A percentile compares a stretch with the other conserved stretches of the same genome.
These are phyloP conservation scores for Otis tarda DNA, from an alignment of 2,113 vertebrate species.

Conservation along the genomic window DNA sequence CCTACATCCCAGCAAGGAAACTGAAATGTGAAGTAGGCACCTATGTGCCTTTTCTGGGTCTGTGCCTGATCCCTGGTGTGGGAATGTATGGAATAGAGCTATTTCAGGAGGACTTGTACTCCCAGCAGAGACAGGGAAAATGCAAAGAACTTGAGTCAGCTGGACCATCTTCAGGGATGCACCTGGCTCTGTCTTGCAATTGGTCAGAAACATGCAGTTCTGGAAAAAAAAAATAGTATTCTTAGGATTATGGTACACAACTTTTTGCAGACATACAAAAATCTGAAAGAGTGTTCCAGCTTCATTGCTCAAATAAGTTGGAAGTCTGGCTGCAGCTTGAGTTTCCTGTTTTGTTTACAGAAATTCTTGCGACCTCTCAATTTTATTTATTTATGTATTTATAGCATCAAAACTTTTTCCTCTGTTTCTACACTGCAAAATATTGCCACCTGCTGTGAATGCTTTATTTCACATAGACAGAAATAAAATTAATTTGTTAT, in stretches of 20 bases:
- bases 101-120: neutral
- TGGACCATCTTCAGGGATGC: neutral
- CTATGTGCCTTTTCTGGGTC: neutral
- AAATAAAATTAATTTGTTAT: neutral
- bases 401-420: neutral
- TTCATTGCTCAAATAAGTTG: neutral
- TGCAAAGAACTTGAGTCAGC: neutral
- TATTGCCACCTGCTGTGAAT: neutral
- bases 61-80: neutral
- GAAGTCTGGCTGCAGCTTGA: neutral
- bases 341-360: neutral
- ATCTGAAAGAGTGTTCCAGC: neutral
- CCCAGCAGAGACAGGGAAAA: neutral
- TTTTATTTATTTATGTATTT: neutral
- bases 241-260: rapidly evolving
- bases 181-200: neutral
- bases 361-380: neutral
- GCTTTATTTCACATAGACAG: neutral
- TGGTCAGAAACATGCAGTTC: neutral
- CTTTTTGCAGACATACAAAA: neutral
- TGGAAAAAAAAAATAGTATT: neutral
- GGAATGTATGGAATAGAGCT: neutral
- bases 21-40: neutral
- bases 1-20: neutral
- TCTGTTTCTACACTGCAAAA: neutral